Percentiles rank a stretch among this genome's conserved stretches.
phyloP scores from a whole-genome alignment of 2,888 invertebrate species.

The Eristalinus aeneus region DNA sequence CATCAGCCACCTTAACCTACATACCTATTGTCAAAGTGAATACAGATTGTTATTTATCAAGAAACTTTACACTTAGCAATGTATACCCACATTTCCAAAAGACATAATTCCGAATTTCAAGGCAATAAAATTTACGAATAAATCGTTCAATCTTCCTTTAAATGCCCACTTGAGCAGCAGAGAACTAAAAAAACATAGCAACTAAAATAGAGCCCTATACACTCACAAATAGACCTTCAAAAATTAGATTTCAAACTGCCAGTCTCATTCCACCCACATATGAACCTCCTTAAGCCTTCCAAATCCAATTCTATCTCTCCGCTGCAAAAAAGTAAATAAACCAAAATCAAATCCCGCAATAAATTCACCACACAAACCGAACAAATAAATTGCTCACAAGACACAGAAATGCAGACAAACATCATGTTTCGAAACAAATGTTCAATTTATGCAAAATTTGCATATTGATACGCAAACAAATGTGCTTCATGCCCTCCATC shows the following conservation, averaged over 20 bases:
- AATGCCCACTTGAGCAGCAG: too few relatives aligned
- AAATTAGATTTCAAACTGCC: background rate
- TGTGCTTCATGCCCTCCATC: slow-evolving; percentile 14
- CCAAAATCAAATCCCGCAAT: slow-evolving; percentile 12
- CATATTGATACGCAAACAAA: slow-evolving; percentile 64
- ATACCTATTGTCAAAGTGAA: too few relatives aligned
- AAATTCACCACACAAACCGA: slow-evolving; percentile 37
- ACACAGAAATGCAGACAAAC: background rate
- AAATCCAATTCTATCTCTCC: background rate
- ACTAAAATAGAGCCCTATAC: background rate
- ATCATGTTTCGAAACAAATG: slow-evolving; percentile 51
- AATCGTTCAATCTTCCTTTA: too few relatives aligned
- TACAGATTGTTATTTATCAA: too few relatives aligned
- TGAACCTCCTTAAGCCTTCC: background rate
- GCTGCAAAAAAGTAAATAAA: slow-evolving; percentile 5
- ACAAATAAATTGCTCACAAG: background rate
- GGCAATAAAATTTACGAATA: too few relatives aligned
- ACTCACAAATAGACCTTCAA: background rate
- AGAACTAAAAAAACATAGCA: background rate
- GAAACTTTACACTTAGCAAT: too few relatives aligned
- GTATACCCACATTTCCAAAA: too few relatives aligned
- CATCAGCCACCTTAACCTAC: too few relatives aligned
- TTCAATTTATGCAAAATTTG: slow-evolving; percentile 57
- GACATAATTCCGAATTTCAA: too few relatives aligned
- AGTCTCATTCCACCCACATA: background rate